A percentile compares a stretch with the other conserved stretches of the same genome.
Conservation (phyloP, 2,113 vertebrate genomes). For the Rutilus rutilus region DNA sequence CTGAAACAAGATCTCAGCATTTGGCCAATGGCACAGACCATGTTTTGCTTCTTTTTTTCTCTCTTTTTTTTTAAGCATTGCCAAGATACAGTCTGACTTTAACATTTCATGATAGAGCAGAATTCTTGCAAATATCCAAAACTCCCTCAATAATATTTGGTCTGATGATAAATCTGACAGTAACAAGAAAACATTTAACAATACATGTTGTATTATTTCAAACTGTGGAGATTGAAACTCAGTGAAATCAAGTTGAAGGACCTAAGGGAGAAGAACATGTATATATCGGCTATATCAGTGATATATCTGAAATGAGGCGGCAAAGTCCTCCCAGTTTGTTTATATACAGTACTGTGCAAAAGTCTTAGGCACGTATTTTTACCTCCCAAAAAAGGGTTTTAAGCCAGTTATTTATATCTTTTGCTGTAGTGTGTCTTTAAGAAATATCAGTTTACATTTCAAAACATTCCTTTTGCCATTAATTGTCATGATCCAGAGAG, state of each 20-base stretch:
- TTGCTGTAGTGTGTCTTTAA: no score
- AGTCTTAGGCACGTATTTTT: no score
- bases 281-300: no score
- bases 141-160: not conserved
- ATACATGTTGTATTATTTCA: not conserved
- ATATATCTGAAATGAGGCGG: no score
- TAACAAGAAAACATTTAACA: not conserved
- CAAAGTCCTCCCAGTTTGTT: no score
- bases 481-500: no score
- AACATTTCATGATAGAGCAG: not conserved
- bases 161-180: not conserved
- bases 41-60: not conserved
- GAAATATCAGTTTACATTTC: no score
- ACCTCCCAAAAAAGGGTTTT: no score
- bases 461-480: no score
- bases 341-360: no score
- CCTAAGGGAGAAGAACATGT: not conserved
- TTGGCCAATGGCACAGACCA: not conserved
- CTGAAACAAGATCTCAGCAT: constrained; percentile 65
- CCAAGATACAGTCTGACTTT: not conserved
- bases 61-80: not conserved
- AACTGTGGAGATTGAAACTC: not conserved
- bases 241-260: not conserved
- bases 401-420: no score
- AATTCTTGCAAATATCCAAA: not conserved